phyloP scores from a whole-genome alignment of 2,113 vertebrate genomes.

The Seriola quinqueradiata region DNA sequence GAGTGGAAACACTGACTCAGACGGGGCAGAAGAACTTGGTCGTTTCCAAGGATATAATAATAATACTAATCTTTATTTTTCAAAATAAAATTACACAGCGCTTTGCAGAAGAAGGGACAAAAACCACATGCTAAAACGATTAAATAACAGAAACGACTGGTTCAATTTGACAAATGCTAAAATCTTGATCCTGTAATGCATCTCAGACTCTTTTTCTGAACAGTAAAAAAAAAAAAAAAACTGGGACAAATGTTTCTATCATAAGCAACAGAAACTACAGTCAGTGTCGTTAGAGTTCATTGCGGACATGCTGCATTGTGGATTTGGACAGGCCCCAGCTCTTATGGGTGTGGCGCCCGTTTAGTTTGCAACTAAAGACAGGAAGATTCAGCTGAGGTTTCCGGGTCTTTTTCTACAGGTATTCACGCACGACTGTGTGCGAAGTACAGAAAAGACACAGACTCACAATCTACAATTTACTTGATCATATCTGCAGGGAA shows the following conservation, averaged over 20 bases:
- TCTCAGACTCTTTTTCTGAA: neutral
- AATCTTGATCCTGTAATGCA: neutral
- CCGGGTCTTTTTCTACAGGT: no score
- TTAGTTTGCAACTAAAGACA: no score
- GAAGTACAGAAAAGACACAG: neutral
- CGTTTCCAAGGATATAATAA: neutral
- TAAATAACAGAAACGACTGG: neutral
- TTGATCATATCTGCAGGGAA: no score
- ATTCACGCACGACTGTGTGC: neutral
- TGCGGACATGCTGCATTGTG: neutral
- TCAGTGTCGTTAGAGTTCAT: neutral
- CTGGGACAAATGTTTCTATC: neutral
- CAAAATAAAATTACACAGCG: neutral
- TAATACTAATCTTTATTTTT: neutral
- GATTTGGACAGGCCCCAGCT: neutral
- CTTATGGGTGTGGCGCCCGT: neutral
- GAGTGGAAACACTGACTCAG: neutral
- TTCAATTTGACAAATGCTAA: neutral
- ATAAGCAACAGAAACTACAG: neutral
- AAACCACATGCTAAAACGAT: neutral
- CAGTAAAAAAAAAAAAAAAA: no score
- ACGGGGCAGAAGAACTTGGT: neutral
- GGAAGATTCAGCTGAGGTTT: no score
- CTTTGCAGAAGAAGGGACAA: neutral
- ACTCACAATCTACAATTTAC: no score